Percentiles rank a stretch among this genome's conserved stretches.
phyloP scores from a whole-genome alignment of 1,140 invertebrate genomes.

The Lepidotrigona ventralis region DNA sequence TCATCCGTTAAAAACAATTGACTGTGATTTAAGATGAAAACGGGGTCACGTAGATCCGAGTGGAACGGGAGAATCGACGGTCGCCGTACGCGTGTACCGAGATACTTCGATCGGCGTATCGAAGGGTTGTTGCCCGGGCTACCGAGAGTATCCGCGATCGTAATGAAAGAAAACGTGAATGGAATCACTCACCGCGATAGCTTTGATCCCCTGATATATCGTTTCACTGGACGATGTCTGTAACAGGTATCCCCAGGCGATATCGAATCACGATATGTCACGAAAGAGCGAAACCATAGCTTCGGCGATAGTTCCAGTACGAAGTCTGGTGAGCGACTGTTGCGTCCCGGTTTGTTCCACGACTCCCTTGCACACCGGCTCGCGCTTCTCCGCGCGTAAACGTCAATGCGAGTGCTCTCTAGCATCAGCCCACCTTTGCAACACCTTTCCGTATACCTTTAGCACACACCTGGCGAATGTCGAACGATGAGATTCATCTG shows the following conservation, averaged over 20 bases:
- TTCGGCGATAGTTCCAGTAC: slow-evolving; percentile 44
- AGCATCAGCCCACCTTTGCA: slow-evolving; percentile 27
- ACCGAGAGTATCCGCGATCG: neutral
- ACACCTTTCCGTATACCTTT: slow-evolving; percentile 27
- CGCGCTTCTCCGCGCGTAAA: slow-evolving; percentile 58
- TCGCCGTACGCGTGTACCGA: slow-evolving; percentile 28
- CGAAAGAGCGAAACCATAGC: slow-evolving; percentile 34
- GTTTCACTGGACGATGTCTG: neutral
- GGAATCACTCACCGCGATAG: slow-evolving; percentile 10
- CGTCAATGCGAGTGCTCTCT: slow-evolving; percentile 63
- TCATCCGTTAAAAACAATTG: slow-evolving; percentile 61
- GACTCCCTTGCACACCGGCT: slow-evolving; percentile 40
- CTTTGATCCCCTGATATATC: neutral
- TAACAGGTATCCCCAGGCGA: slow-evolving; percentile 19
- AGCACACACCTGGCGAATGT: neutral
- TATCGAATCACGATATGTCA: slow-evolving; percentile 38
- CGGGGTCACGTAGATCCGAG: slow-evolving; percentile 52
- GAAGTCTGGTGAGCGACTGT: slow-evolving; percentile 66
- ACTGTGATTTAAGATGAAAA: slow-evolving; percentile 48
- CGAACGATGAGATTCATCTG: slow-evolving; percentile 1
- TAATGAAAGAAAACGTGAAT: neutral
- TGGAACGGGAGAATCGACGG: slow-evolving; percentile 47
- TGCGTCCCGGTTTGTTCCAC: slow-evolving; percentile 60
- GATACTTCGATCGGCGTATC: slow-evolving; percentile 46
- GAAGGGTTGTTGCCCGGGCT: slow-evolving; percentile 24